Evolutionary conservation across 2,888 invertebrate genomes (phyloP), one percentile per base, ranked within the genome.

Genomic region (Nasonia oneida): DNA sequence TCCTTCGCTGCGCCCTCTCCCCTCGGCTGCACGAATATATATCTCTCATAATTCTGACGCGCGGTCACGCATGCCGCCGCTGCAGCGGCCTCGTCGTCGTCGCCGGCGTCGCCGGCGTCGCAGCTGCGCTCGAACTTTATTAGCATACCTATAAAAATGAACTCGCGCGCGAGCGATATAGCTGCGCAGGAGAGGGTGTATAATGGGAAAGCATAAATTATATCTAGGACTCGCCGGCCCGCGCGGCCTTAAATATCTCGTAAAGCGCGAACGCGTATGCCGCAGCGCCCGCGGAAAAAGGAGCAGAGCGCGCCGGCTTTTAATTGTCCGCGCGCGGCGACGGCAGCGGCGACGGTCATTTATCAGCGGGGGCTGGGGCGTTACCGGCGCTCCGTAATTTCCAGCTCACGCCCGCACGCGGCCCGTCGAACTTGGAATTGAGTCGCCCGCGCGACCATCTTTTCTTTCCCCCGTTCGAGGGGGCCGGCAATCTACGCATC

Each of bases 141-240:
- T 93, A 93, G 92, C 93, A 92, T 92, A 92, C 90, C 91, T 92
- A 92, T 92, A 93, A 92, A 93, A 92, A 92, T 92, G 92, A 90
- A 90, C 90, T 81, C 78, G 85, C 57, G 37, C n/a, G 73, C 90
- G 85, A 78, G 77, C 37, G n/a, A n/a, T 50, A 87, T 86, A 86
- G 87, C 86, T 87, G 87, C 89, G 87, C 37, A 8, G 75, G 64
- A 37, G 82, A 86, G 88, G 87, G 87, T 89, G 89, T 89, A 91
- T 90, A 90, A 92, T 91, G 90, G 90, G 89, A 89, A 89, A 89
- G 90, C 90, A 89, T 92, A 91, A 92, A 92, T 92, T 91, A 91
- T 89, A 89, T 89, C 90, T 89, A 90, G 90, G 90, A 90, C 89
- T 89, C 90, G 61, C 33, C 70, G 37, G 33, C 50, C 3, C 39